Conservation (phyloP, 1,140 invertebrate species). For the Bombus fervidus region DNA sequence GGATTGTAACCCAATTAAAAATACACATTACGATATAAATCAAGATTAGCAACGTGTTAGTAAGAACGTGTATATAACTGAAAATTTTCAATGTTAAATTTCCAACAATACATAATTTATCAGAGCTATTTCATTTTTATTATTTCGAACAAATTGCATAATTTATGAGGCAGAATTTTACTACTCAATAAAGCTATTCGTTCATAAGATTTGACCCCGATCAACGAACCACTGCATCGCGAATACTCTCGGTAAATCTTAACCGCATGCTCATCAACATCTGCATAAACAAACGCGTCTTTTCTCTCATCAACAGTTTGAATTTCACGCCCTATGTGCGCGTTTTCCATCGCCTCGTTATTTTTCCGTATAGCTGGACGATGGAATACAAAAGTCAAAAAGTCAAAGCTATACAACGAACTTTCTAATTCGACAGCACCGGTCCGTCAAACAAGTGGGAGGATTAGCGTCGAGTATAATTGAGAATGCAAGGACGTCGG, state of each 20-base stretch:
- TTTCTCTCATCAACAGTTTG: neutral
- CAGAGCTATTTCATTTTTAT: neutral
- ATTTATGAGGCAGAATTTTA: neutral
- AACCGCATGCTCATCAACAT: too few species aligned
- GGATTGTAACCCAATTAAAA: too few species aligned
- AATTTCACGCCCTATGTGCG: neutral
- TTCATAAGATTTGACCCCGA: neutral
- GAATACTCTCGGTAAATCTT: neutral
- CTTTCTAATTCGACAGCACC: slow-evolving; percentile 41
- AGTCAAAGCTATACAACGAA: slow-evolving; percentile 7
- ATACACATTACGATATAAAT: too few species aligned
- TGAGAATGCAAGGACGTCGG: slow-evolving; percentile 30
- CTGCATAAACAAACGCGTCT: neutral
- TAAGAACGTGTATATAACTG: too few species aligned
- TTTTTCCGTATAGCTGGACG: slow-evolving; percentile 12
- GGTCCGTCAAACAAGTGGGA: slow-evolving; percentile 14
- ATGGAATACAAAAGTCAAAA: slow-evolving; percentile 17
- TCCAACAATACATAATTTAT: too few species aligned
- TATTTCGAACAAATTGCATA: neutral
- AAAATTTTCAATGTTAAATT: too few species aligned
- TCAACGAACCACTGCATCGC: neutral
- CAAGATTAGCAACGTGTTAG: too few species aligned
- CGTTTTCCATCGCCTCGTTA: neutral
- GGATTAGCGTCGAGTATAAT: slow-evolving; percentile 36
- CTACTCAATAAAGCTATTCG: neutral